Percentiles rank a stretch among this genome's conserved stretches.
Conservation (phyloP, 2,888 invertebrate species). For the Hyalella azteca region DNA sequence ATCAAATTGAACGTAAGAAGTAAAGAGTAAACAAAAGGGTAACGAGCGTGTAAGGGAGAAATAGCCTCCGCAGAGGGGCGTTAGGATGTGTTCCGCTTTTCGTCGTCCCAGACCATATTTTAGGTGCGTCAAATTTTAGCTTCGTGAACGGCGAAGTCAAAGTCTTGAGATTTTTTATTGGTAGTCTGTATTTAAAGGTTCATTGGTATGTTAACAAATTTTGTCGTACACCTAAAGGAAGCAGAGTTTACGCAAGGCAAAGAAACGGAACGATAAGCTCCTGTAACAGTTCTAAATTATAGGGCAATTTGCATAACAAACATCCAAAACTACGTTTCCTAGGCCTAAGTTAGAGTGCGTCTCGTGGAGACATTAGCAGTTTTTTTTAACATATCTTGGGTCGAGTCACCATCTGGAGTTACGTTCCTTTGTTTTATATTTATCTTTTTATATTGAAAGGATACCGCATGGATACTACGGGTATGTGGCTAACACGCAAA, state of each 20-base stretch:
- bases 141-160: too few species aligned
- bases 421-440: conserved; percentile 9
- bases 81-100: not conserved
- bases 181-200: too few species aligned
- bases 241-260: conserved; percentile 16
- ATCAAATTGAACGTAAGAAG: not conserved
- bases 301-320: conserved; percentile 11
- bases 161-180: too few species aligned
- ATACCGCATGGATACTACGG: conserved; percentile 11
- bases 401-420: not conserved
- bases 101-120: too few species aligned
- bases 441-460: not conserved
- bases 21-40: not conserved
- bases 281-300: conserved; percentile 9
- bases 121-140: too few species aligned
- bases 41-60: not conserved
- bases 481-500: conserved; percentile 5
- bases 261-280: conserved; percentile 26
- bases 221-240: conserved; percentile 4
- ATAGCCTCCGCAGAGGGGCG: not conserved
- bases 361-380: conserved; percentile 9
- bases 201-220: not conserved
- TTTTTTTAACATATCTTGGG: not conserved
- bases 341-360: conserved; percentile 19
- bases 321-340: conserved; percentile 4